phyloP scores from a whole-genome alignment of 2,797 vertebrate genomes.

The Tinamus major region DNA sequence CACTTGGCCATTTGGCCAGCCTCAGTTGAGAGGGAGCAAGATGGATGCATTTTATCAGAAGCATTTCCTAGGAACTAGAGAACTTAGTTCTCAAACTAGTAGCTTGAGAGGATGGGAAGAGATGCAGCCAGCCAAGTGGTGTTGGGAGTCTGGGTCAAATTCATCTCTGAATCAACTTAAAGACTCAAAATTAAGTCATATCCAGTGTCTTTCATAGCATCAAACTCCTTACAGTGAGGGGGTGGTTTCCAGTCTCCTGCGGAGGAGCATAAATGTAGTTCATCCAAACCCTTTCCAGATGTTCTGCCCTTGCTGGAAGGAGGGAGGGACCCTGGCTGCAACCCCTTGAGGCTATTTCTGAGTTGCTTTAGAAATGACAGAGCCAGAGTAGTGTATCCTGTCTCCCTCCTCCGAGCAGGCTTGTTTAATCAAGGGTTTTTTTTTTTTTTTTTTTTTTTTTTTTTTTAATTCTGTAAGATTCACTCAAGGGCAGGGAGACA shows the following conservation, averaged over 20 bases:
- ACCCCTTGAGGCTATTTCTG: not conserved
- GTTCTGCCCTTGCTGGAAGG: not conserved
- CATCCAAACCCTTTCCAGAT: not conserved
- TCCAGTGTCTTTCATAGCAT: not conserved
- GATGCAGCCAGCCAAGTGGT: not conserved
- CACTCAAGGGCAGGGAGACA: not conserved
- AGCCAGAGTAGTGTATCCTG: fast-evolving
- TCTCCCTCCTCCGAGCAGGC: not conserved
- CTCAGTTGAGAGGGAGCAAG: fast-evolving
- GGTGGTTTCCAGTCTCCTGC: not conserved
- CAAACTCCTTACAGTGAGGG: not conserved
- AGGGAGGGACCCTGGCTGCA: not conserved
- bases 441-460: too few relatives aligned
- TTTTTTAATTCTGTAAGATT: not conserved
- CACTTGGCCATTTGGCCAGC: fast-evolving
- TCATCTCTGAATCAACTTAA: not conserved
- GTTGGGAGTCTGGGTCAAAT: not conserved
- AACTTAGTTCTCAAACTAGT: not conserved
- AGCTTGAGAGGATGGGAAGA: not conserved
- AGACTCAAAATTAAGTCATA: not conserved
- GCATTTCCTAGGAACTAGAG: not conserved
- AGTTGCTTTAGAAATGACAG: not conserved
- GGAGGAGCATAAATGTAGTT: not conserved
- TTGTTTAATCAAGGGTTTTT: not conserved
- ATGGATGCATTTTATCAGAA: not conserved